Evolutionary conservation across 2,113 vertebrate species (phyloP).

Genomic region (Mola mola): DNA sequence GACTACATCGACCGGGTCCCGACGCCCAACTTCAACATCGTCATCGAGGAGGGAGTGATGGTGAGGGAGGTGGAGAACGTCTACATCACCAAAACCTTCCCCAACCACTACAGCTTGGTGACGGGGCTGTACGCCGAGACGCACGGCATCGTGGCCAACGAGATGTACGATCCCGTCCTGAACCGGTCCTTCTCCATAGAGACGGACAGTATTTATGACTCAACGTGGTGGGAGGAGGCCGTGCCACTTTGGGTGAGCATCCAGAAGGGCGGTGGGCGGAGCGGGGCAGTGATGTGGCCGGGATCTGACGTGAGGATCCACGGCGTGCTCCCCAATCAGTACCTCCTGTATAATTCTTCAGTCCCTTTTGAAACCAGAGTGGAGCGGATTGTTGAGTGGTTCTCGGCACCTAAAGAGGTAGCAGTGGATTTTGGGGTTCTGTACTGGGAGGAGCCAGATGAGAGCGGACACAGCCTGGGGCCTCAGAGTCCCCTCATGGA

Average conservation of each 20-base stretch:
- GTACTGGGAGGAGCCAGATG: constrained; percentile 93
- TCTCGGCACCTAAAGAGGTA: constrained; percentile 81
- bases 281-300: constrained; percentile 92
- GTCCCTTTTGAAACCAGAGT: constrained; percentile 87
- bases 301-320: constrained; percentile 91
- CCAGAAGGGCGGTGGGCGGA: constrained; percentile 86
- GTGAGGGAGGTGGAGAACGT: constrained; percentile 86
- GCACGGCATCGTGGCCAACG: constrained; percentile 90
- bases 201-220: constrained; percentile 80
- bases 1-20: constrained; percentile 88
- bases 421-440: constrained; percentile 89
- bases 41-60: constrained; percentile 82
- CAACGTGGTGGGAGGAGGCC: constrained; percentile 91
- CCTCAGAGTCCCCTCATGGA: constrained; percentile 88
- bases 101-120: constrained; percentile 92
- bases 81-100: constrained; percentile 91
- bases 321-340: constrained; percentile 81
- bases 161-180: constrained; percentile 88
- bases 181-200: constrained; percentile 89
- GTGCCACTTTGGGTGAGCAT: constrained; percentile 89
- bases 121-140: constrained; percentile 91
- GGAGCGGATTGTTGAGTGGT: constrained; percentile 86
- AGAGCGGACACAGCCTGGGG: constrained; percentile 85
- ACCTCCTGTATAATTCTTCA: constrained; percentile 86
- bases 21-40: constrained; percentile 83